Percentiles rank a stretch among this genome's conserved stretches.
Conservation (phyloP, 1,140 invertebrate genomes). For the Nasonia giraulti region DNA sequence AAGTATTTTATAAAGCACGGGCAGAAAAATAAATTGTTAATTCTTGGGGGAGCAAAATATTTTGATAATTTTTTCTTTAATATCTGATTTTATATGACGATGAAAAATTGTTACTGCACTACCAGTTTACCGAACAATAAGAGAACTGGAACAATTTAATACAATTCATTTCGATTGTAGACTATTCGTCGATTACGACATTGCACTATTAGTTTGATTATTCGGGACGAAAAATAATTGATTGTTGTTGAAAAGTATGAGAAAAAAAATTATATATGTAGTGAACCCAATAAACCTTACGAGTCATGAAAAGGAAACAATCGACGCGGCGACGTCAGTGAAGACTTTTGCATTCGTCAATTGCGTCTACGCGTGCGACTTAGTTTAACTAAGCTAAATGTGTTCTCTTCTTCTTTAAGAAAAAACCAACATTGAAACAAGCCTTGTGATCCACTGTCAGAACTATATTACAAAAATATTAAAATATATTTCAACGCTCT, state of each 20-base stretch:
- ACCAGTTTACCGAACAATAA: background rate
- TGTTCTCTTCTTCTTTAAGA: constrained; percentile 42
- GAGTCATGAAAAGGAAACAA: background rate
- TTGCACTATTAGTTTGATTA: constrained; percentile 6
- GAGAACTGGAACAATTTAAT: background rate
- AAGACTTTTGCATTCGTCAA: background rate
- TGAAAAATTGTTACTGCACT: background rate
- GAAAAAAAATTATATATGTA: background rate
- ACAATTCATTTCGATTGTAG: background rate
- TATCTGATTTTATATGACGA: background rate
- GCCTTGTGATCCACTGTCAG: constrained; percentile 28
- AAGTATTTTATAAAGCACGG: constrained; percentile 36
- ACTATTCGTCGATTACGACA: constrained; percentile 2
- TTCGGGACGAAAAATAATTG: background rate
- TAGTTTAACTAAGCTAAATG: constrained; percentile 41
- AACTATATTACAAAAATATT: constrained; percentile 27
- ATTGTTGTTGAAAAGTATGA: background rate
- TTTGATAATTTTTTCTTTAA: constrained; percentile 3
- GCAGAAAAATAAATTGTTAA: background rate
- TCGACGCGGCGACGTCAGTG: background rate
- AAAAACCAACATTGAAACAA: constrained; percentile 34
- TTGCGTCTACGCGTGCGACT: constrained; percentile 14
- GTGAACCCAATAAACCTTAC: constrained; percentile 18
- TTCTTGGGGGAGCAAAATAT: background rate
- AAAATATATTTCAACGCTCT: constrained; percentile 13